Percentiles rank a stretch among this genome's conserved stretches.
Conservation (phyloP, 2,113 vertebrate genomes). For the Amblyopsis rosae region DNA sequence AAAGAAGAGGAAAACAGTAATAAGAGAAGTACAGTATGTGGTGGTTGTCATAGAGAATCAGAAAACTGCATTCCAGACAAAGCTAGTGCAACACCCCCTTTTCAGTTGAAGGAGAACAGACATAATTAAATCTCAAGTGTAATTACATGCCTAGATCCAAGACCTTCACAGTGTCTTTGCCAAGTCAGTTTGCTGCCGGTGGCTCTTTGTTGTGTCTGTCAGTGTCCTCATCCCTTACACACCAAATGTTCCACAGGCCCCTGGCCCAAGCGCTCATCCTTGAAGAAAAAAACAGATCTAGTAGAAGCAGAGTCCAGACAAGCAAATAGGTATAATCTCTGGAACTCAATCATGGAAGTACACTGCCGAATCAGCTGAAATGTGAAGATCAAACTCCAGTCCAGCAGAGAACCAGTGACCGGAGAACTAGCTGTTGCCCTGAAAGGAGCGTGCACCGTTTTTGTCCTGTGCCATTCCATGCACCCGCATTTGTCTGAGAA, state of each 20-base stretch:
- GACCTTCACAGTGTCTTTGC: slow-evolving; percentile 7
- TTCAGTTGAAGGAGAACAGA: too few species aligned
- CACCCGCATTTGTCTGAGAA: slow-evolving; percentile 55
- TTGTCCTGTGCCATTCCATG: slow-evolving; percentile 36
- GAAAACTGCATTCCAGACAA: too few species aligned
- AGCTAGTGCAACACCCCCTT: too few species aligned
- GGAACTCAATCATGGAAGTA: slow-evolving; percentile 31
- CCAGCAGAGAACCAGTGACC: slow-evolving; percentile 3
- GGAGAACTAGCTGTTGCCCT: slow-evolving; percentile 39
- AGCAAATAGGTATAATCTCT: background rate
- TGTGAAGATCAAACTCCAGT: slow-evolving; percentile 51
- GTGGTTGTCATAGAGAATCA: too few species aligned
- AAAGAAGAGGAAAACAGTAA: too few species aligned
- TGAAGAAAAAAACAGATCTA: background rate
- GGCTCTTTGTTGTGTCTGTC: slow-evolving; percentile 21
- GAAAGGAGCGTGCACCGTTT: slow-evolving; percentile 31
- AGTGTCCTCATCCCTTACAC: slow-evolving; percentile 23
- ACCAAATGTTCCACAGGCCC: slow-evolving; percentile 40
- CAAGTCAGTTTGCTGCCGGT: slow-evolving; percentile 3
- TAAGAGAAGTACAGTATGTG: too few species aligned
- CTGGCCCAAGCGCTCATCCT: background rate
- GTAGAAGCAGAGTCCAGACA: background rate
- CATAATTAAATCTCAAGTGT: background rate
- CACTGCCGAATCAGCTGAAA: slow-evolving; percentile 22
- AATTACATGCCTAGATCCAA: slow-evolving; percentile 2